Base-by-base conservation (phyloP, 1,140 invertebrate species). In the Matsumurasca onukii region DNA sequence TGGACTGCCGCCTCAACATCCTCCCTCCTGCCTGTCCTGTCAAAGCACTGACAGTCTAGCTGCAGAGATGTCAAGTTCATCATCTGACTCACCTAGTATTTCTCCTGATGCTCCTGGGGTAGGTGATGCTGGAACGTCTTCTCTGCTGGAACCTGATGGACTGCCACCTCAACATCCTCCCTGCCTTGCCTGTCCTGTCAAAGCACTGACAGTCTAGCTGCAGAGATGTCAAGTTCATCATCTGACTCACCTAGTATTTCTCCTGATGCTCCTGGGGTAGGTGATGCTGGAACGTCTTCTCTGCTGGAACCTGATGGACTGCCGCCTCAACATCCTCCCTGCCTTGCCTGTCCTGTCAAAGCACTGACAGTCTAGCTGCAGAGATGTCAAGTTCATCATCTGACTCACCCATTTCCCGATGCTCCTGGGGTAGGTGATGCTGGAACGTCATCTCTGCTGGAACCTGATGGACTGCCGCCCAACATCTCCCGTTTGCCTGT, bases 161-260 rank as follows among this genome's bases (percentile, higher is more conserved):
- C 39, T 72, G 71, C 39, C 71, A 20, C 22, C 71, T 20, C 1
- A 72, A 31, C 52, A 72, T 69, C 27, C 69, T 69, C 9, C 67
- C 71, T n/a, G 70, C 71, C 70, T 17, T 67, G 67, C 57, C 69
- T 68, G 29, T 66, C 66, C 3, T 71, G 17, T 67, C 64, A 20
- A 67, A 66, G 13, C 71, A 59, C 25, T 67, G 51, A 69, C 80
- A 82, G 73, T 83, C 81, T 27, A 85, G 72, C 62, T 80, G 84
- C 31, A 82, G 78, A 71, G 88, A 86, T 25, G 88, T 76, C 78
- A 82, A 88, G 77, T 89, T 89, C 5, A 90, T 77, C 30, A 84
- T 79, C 74, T 89, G 87, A 74, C 89, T 89, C 72, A 90, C 89
- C 31, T 65, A 31, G 9, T 61, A 20, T 31, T 22, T 45, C 63